Conservation (phyloP, 2,888 invertebrate genomes). For the Corythucha ciliata region DNA sequence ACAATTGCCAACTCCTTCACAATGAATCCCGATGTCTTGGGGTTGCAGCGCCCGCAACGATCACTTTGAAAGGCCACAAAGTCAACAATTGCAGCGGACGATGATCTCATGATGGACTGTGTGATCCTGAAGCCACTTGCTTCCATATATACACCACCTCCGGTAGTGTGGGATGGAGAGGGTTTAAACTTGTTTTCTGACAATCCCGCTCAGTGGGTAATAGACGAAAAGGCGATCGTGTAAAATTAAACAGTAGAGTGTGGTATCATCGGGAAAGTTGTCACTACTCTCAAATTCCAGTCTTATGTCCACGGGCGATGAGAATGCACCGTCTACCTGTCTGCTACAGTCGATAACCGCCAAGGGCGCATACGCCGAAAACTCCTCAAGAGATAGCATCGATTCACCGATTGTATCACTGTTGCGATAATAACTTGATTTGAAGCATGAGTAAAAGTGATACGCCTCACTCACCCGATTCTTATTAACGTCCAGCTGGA, state of each 20-base stretch:
- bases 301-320: constrained; percentile 33
- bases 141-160: no score
- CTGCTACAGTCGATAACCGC: no score
- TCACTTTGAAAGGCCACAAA: no score
- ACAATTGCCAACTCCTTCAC: no score
- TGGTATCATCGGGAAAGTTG: constrained; percentile 33
- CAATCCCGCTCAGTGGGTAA: constrained; percentile 4
- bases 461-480: constrained; percentile 30
- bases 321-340: no score
- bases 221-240: constrained; percentile 30
- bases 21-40: no score
- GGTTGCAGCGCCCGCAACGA: no score
- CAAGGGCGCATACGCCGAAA: constrained; percentile 12
- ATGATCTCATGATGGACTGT: no score
- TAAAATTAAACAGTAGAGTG: constrained; percentile 37
- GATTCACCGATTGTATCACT: constrained; percentile 35
- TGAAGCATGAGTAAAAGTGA: constrained; percentile 15
- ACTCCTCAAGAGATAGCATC: constrained; percentile 29
- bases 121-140: no score
- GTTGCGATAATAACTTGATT: constrained; percentile 32
- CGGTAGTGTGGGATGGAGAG: no score
- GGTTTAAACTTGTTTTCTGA: no score
- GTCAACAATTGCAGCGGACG: no score
- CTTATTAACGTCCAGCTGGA: constrained; percentile 37
- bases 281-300: constrained; percentile 33